Percentiles rank a stretch among this genome's conserved stretches.
phyloP scores from a whole-genome alignment of 2,113 vertebrate species.

The Phaethon lepturus region DNA sequence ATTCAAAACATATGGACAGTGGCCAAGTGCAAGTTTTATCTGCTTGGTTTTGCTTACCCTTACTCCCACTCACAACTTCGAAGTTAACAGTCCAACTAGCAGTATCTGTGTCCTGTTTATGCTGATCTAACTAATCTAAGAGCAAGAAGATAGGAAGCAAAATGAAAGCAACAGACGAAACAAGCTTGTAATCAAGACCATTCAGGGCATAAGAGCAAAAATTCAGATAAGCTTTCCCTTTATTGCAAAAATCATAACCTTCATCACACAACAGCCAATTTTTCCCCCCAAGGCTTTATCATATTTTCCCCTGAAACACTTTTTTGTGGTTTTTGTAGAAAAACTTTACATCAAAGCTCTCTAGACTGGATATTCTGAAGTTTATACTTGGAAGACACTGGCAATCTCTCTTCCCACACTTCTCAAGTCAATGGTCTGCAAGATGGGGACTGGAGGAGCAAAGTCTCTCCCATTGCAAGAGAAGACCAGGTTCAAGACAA shows the following conservation, averaged over 20 bases:
- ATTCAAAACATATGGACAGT: not conserved
- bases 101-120: not conserved
- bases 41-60: not conserved
- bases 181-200: not conserved
- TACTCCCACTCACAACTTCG: not conserved
- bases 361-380: not conserved
- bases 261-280: not conserved
- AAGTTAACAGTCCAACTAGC: not conserved
- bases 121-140: not conserved
- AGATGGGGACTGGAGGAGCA: too few relatives aligned
- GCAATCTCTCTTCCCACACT: too few relatives aligned
- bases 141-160: not conserved
- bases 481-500: too few relatives aligned
- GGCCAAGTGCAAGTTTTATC: not conserved
- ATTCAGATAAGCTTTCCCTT: not conserved
- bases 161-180: not conserved
- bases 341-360: not conserved
- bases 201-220: not conserved
- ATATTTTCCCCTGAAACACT: not conserved
- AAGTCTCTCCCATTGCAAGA: too few relatives aligned
- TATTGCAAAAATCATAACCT: not conserved
- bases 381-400: too few relatives aligned
- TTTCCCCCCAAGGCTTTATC: not conserved
- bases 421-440: too few relatives aligned
- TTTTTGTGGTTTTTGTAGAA: not conserved